These are phyloP conservation scores for Pogonocichla stellata DNA, from an alignment of 2,113 vertebrate species.

Conservation along the genomic window DNA sequence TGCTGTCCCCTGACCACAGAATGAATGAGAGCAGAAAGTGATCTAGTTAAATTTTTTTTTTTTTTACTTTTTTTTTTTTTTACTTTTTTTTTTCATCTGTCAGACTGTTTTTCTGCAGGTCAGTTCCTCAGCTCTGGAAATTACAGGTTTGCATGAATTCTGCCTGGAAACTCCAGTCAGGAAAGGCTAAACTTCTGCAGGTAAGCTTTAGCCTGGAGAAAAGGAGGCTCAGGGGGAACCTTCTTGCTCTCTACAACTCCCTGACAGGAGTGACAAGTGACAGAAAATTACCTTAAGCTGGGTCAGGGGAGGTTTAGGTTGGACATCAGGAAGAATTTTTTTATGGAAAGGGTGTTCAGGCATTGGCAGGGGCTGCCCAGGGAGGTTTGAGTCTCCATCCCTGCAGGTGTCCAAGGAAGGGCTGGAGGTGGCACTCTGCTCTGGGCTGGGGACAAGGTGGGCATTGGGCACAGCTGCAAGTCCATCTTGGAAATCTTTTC, in stretches of 20 bases:
- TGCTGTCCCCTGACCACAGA: not conserved
- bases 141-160: not conserved
- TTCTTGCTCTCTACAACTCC: not conserved
- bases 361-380: not conserved
- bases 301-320: not conserved
- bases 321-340: not conserved
- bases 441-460: not conserved
- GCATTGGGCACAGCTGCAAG: not conserved
- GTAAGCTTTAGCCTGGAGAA: not conserved
- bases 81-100: not conserved
- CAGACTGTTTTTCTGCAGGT: not conserved
- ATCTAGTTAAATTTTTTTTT: not conserved
- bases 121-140: not conserved
- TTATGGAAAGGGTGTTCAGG: not conserved
- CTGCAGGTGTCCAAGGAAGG: not conserved
- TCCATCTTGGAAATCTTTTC: not conserved
- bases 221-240: not conserved
- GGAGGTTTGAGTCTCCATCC: not conserved
- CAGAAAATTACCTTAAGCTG: not conserved
- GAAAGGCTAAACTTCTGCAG: not conserved
- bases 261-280: not conserved
- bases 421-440: accelerated
- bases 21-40: not conserved
- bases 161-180: not conserved
- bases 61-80: not conserved